Evolutionary conservation across 2,797 vertebrate genomes (phyloP).

Genomic region (Strix occidentalis): DNA sequence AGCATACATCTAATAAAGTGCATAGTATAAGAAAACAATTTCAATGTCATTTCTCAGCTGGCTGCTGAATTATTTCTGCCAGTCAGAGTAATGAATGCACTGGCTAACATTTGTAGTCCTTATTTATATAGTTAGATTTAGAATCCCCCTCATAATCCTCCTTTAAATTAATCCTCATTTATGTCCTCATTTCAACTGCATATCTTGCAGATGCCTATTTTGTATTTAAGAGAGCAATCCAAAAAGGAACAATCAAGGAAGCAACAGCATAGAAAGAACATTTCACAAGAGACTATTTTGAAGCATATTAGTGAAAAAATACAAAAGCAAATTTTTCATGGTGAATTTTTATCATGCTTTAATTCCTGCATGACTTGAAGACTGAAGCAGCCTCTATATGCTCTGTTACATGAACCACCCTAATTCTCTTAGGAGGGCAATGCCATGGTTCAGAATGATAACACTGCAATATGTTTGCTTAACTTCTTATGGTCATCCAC

Average conservation of each 20-base stretch:
- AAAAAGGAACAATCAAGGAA: conserved; percentile 1
- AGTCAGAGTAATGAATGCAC: conserved; percentile 35
- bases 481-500: background rate
- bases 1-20: background rate
- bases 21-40: background rate
- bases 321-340: background rate
- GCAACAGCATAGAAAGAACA: background rate
- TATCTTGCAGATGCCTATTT: conserved; percentile 29
- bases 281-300: background rate
- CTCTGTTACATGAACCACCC: background rate
- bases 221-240: background rate
- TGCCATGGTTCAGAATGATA: background rate
- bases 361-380: background rate
- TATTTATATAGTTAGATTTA: conserved; percentile 47
- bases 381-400: background rate
- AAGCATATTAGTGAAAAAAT: background rate
- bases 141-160: conserved; percentile 17
- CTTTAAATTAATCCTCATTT: conserved; percentile 51
- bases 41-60: background rate
- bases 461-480: background rate
- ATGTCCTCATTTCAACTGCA: conserved; percentile 33
- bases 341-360: background rate
- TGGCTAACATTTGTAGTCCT: conserved; percentile 21
- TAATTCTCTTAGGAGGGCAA: background rate
- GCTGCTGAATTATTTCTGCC: conserved; percentile 19